Evolutionary conservation across 2,113 vertebrate genomes (phyloP).

Genomic region (Gymnobelideus leadbeateri): DNA sequence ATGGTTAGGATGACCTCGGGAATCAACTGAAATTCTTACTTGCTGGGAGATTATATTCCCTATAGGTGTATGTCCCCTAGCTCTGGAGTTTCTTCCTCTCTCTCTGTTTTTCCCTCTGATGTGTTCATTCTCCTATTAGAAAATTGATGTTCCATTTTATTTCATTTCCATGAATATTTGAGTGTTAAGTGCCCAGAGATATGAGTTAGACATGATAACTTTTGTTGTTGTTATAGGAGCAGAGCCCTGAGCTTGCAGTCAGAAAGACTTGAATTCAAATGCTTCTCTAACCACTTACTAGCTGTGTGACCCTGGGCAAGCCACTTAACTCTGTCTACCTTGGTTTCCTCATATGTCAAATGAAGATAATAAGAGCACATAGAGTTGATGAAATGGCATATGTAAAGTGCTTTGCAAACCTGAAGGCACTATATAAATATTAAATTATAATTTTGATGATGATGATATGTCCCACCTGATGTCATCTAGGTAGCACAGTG

Average conservation of each 20-base stretch:
- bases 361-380: neutral
- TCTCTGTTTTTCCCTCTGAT: neutral
- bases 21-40: neutral
- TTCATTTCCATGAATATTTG: neutral
- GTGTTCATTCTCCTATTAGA: neutral
- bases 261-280: neutral
- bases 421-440: neutral
- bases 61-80: accelerated
- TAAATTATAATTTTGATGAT: neutral
- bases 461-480: neutral
- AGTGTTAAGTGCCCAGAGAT: neutral
- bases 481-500: no score
- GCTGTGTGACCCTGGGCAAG: neutral
- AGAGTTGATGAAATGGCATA: neutral
- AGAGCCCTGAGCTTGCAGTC: neutral
- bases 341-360: neutral
- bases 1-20: neutral
- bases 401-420: neutral
- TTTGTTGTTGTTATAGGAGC: neutral
- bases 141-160: neutral
- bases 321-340: neutral
- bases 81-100: neutral
- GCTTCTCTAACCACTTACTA: neutral
- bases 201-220: neutral
- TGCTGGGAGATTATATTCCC: neutral